A percentile compares a stretch with the other conserved stretches of the same genome.
phyloP scores from a whole-genome alignment of 2,113 vertebrate species.

The Thinocorus orbignyianus region DNA sequence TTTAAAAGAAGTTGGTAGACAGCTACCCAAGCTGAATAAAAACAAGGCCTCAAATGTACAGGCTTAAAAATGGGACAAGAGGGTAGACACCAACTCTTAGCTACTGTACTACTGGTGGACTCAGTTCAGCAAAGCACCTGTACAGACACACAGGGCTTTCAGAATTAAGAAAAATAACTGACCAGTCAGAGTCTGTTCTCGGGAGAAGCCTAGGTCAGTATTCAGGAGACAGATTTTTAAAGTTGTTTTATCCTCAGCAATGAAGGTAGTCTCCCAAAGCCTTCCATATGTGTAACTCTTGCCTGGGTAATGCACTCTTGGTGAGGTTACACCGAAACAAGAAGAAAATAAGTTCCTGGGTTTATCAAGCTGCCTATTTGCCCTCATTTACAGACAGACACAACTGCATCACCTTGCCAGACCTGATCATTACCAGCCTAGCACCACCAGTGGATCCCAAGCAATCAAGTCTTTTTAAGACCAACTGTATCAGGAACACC shows the following conservation, averaged over 20 bases:
- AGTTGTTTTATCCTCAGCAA: background rate
- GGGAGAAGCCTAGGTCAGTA: background rate
- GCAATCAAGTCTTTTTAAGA: background rate
- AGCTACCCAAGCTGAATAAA: conserved; percentile 40
- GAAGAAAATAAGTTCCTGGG: background rate
- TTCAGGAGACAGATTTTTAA: background rate
- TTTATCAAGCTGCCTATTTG: background rate
- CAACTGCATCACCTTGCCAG: background rate
- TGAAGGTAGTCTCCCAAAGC: background rate
- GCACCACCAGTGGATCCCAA: background rate
- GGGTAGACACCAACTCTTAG: background rate
- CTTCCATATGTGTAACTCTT: background rate
- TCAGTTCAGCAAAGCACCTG: background rate
- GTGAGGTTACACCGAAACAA: background rate
- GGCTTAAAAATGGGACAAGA: conserved; percentile 1
- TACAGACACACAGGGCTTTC: background rate
- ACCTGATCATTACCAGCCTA: background rate
- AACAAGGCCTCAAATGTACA: conserved; percentile 19
- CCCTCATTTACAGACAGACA: background rate
- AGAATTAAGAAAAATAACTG: background rate
- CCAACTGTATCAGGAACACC: background rate
- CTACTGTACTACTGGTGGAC: background rate
- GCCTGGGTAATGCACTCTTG: background rate
- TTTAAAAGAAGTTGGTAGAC: conserved; percentile 44
- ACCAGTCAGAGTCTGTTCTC: background rate